Conservation (phyloP, 2,888 invertebrate genomes). For the Gonocerus acuteangulatus region DNA sequence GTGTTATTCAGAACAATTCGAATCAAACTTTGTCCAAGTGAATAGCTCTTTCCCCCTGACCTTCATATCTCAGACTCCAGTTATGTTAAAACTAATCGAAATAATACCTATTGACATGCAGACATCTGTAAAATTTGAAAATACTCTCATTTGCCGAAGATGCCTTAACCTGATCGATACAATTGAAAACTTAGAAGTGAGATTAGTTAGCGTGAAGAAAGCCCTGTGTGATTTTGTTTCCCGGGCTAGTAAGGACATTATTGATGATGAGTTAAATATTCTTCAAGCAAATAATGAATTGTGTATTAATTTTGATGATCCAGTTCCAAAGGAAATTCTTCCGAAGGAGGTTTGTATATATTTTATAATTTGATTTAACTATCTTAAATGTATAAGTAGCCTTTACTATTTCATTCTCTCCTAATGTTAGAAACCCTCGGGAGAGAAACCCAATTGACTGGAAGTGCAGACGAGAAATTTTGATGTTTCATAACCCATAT, state of each 20-base stretch:
- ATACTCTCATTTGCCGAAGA: slow-evolving; percentile 42
- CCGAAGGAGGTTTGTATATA: background rate
- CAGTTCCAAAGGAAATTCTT: background rate
- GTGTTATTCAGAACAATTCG: slow-evolving; percentile 41
- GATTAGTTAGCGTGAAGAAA: slow-evolving; percentile 41
- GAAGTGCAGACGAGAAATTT: too few relatives aligned
- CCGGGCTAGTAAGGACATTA: slow-evolving; percentile 1
- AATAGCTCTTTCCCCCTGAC: slow-evolving; percentile 43
- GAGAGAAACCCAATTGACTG: too few relatives aligned
- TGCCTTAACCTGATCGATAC: slow-evolving; percentile 45
- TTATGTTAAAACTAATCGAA: slow-evolving; percentile 37
- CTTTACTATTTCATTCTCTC: too few relatives aligned
- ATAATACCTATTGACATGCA: slow-evolving; percentile 33
- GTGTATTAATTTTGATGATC: slow-evolving; percentile 2
- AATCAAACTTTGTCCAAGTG: slow-evolving; percentile 43
- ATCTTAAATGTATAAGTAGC: too few relatives aligned
- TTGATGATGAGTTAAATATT: slow-evolving; percentile 7
- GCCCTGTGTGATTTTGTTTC: slow-evolving; percentile 30
- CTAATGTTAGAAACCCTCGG: too few relatives aligned
- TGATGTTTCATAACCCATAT: too few relatives aligned
- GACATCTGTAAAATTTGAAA: slow-evolving; percentile 32
- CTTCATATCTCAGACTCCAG: slow-evolving; percentile 43
- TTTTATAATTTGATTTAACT: too few relatives aligned
- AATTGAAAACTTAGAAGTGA: slow-evolving; percentile 44
- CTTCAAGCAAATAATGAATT: slow-evolving; percentile 4